Evolutionary conservation across 1,140 invertebrate species (phyloP).

Genomic region (Drosophila melanogaster): DNA sequence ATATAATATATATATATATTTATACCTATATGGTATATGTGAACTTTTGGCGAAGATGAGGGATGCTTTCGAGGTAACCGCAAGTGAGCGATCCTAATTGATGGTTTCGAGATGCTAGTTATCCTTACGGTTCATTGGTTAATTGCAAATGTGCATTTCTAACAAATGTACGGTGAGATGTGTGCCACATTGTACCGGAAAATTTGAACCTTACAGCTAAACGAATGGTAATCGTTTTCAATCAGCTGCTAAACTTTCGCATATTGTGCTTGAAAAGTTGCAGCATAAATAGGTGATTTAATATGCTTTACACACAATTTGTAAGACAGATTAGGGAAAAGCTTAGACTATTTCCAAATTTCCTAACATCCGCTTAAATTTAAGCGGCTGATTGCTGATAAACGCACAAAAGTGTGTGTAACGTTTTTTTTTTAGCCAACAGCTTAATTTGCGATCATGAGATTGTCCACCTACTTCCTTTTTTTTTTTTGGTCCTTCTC

Average conservation of each 20-base stretch:
- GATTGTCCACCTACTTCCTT: neutral
- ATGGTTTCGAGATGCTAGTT: constrained; percentile 44
- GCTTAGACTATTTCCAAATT: too few relatives aligned
- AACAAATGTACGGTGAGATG: constrained; percentile 1
- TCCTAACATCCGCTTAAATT: too few relatives aligned
- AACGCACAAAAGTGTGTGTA: too few relatives aligned
- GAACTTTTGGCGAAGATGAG: neutral
- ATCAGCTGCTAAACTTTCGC: neutral
- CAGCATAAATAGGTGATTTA: too few relatives aligned
- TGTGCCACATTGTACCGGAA: constrained; percentile 18
- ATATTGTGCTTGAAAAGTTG: too few relatives aligned
- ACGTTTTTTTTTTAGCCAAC: too few relatives aligned
- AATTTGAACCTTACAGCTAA: constrained; percentile 9
- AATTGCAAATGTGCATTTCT: constrained; percentile 6
- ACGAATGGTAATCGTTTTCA: constrained; percentile 10
- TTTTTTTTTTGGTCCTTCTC: neutral
- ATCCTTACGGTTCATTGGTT: constrained; percentile 36
- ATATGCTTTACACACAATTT: too few relatives aligned
- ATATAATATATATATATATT: neutral
- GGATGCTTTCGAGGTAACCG: neutral
- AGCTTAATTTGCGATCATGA: constrained; percentile 26
- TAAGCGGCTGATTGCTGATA: too few relatives aligned
- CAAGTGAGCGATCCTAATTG: constrained; percentile 28
- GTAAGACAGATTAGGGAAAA: too few relatives aligned
- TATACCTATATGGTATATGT: constrained; percentile 1